These are phyloP conservation scores for Apamea monoglypha DNA, from an alignment of 2,888 invertebrate species.

Conservation along the genomic window DNA sequence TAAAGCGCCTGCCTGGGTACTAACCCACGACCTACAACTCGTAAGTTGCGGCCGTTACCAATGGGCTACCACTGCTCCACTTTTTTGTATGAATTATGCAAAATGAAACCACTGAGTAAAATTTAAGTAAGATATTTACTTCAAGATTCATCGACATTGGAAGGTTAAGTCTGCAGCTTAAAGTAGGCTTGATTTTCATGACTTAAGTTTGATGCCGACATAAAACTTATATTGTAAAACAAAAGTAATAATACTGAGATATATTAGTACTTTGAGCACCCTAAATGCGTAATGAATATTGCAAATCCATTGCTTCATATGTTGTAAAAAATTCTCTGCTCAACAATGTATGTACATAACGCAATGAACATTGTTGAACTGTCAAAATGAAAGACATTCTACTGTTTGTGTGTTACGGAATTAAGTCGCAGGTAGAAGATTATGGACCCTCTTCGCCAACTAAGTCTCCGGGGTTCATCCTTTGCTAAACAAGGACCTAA, in stretches of 20 bases:
- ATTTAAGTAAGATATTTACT: neutral
- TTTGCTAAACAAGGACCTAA: conserved; percentile 12
- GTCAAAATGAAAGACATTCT: too few relatives aligned
- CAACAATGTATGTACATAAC: too few relatives aligned
- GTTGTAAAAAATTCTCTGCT: too few relatives aligned
- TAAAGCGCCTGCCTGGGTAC: too few relatives aligned
- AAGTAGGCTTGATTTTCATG: conserved; percentile 26
- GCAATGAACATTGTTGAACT: too few relatives aligned
- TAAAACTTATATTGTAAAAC: conserved; percentile 34
- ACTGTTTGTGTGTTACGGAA: too few relatives aligned
- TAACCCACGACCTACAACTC: too few relatives aligned
- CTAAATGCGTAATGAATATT: too few relatives aligned
- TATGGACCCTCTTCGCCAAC: conserved; percentile 29
- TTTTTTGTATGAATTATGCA: too few relatives aligned
- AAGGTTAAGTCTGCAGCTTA: conserved; percentile 12
- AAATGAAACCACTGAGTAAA: neutral
- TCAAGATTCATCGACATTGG: conserved; percentile 1
- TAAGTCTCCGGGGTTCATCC: conserved; percentile 16
- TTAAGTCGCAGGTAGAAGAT: conserved; percentile 21
- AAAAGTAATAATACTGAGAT: conserved; percentile 7
- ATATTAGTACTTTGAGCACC: neutral
- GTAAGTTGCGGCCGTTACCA: too few relatives aligned
- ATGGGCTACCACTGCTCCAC: too few relatives aligned
- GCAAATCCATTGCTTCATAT: too few relatives aligned
- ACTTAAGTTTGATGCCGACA: conserved; percentile 31